phyloP scores from a whole-genome alignment of 1,140 invertebrate genomes.

The Drosophila nasuta region DNA sequence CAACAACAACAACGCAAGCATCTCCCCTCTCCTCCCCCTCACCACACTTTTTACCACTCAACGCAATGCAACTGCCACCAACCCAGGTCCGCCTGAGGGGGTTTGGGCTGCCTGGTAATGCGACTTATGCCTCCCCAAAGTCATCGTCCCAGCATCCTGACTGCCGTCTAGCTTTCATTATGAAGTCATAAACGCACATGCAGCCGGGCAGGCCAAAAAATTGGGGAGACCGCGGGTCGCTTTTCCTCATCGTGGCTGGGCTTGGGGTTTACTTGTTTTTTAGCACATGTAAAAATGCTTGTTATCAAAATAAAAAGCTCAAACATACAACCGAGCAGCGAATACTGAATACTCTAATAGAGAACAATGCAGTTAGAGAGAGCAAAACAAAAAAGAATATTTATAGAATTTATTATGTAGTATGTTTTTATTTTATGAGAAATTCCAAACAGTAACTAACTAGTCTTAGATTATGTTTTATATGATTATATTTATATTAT shows the following conservation, averaged over 20 bases:
- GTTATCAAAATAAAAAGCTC: slow-evolving; percentile 55
- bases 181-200: slow-evolving; percentile 82
- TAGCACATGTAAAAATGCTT: slow-evolving; percentile 81
- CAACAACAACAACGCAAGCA: slow-evolving; percentile 42
- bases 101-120: slow-evolving; percentile 42
- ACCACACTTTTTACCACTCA: background rate
- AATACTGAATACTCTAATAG: slow-evolving; percentile 21
- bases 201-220: slow-evolving; percentile 56
- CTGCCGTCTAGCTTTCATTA: slow-evolving; percentile 61
- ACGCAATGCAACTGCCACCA: slow-evolving; percentile 53
- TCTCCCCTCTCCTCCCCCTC: background rate
- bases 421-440: too few relatives aligned
- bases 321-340: background rate
- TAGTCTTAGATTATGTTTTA: too few relatives aligned
- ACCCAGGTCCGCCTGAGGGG: slow-evolving; percentile 24
- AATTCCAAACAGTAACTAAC: too few relatives aligned
- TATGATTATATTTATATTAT: too few relatives aligned
- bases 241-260: slow-evolving; percentile 9
- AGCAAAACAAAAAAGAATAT: too few relatives aligned
- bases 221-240: slow-evolving; percentile 47
- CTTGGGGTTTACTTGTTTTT: slow-evolving; percentile 58
- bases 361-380: background rate
- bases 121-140: slow-evolving; percentile 70
- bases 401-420: too few relatives aligned
- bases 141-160: slow-evolving; percentile 49